phyloP scores from a whole-genome alignment of 2,888 invertebrate genomes.

The Brachyptera putata region DNA sequence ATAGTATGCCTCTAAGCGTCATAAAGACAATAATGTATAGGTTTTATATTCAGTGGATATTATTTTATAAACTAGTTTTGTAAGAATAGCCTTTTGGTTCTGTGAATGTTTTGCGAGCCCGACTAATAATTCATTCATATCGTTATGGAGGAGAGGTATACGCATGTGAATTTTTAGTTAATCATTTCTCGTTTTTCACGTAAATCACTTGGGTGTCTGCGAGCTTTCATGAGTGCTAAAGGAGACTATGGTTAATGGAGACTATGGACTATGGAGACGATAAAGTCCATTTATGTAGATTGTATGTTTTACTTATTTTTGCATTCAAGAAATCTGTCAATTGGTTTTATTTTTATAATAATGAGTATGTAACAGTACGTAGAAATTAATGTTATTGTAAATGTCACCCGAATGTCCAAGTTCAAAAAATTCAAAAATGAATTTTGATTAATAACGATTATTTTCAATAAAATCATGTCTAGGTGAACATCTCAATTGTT shows the following conservation, averaged over 20 bases:
- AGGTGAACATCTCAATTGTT: no score
- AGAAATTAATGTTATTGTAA: no score
- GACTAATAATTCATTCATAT: slow-evolving; percentile 9
- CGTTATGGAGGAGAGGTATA: not conserved
- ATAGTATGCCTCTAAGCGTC: not conserved
- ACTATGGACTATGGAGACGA: no score
- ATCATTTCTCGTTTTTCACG: slow-evolving; percentile 5
- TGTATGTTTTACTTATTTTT: no score
- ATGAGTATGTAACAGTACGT: no score
- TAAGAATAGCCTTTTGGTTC: slow-evolving; percentile 2
- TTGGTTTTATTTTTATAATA: no score
- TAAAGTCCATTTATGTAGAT: no score
- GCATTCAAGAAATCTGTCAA: no score
- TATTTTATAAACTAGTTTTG: slow-evolving; percentile 18
- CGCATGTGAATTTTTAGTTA: slow-evolving; percentile 16
- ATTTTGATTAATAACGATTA: no score
- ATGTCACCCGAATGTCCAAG: no score
- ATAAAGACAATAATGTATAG: slow-evolving; percentile 3
- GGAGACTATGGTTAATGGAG: not conserved
- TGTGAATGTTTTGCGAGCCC: not conserved
- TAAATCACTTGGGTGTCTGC: slow-evolving; percentile 12
- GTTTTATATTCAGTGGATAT: slow-evolving; percentile 7
- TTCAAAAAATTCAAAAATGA: no score
- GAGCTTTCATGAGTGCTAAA: not conserved
- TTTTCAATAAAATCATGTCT: no score